Base-by-base conservation (phyloP, 2,888 invertebrate species). In the Diarsia mendica region DNA sequence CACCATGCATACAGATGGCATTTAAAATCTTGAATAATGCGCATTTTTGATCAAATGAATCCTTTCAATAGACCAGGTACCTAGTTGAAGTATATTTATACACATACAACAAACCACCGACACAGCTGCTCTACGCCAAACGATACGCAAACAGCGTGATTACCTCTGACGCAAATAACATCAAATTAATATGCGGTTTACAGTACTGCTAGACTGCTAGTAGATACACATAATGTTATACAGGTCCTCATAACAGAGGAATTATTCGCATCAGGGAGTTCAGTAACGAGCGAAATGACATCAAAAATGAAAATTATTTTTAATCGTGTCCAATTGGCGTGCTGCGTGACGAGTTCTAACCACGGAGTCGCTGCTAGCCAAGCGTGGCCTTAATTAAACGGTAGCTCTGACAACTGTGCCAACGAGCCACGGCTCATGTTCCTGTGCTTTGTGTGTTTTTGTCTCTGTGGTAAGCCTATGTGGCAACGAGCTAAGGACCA, bases 251-350 rank as follows among this genome's bases (percentile, higher is more conserved):
- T 91, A 92, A 91, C 90, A 91, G 91, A 90, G 80, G 90, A 93
- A 95, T 96, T 95, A 94, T 88, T 86, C 95, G 96, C 95, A 94
- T 92, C 95, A 90, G 89, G 88, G 93, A 88, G 75, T 88, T 67
- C 78, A 61, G 88, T 96, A 96, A 96, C 92, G 75, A 92, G 91
- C 92, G 92, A 94, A 96, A 95, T 96, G 96, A 96, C 96, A 96
- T 94, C 94, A 94, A 95, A 95, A 95, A 95, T 95, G 95, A 92
- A 95, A 96, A 96, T 96, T 96, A 95, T 94, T 96, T 96, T 96
- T 96, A 96, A 96, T 96, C 95, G 94, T 90, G 85, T 89, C 92
- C 95, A 96, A 96, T 96, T 96, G 95, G 92, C 94, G 93, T 93
- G 89, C 90, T 87, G 87, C 89, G 89, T 91, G 92, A 91, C 90